Base-by-base conservation (phyloP, 2,113 vertebrate genomes). In the Rhinopithecus roxellana region DNA sequence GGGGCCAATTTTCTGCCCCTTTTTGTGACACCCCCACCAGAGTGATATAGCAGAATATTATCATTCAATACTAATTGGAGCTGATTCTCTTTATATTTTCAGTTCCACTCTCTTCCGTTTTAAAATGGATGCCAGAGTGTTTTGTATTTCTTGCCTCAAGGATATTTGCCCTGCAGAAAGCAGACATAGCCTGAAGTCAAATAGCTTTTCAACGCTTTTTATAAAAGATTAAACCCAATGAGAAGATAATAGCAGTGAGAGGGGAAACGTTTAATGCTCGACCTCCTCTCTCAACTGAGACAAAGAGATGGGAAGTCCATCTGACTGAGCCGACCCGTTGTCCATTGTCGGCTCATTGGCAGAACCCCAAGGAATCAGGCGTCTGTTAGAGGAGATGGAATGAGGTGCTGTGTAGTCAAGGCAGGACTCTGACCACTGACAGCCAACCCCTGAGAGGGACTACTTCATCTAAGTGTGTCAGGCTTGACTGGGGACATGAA, bases 101-200 rank as follows among this genome's bases (percentile, higher is more conserved):
- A 80, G 3, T 13, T 13, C 12, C 8, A 57, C 0, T 90, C 8
- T 6, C 23, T 83, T 80, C n/a, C 43, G 35, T 89, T 90, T 94
- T 25, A 48, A 50, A 88, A 80, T 90, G 45, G 12, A 7, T 81
- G 27, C 67, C 43, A 77, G 30, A 45, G 38, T 81, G 11, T 90
- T 93, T 32, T 70, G 23, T 20, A 14, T 81, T 77, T 74, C 50
- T 61, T 82, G 79, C 50, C 72, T 72, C 30, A 45, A 85, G 50
- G 40, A 74, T 88, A 81, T 97, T 85, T 97, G 35, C 50, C 81
- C 57, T 89, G 38, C 10, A 89, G 50, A 95, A 98, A 94, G 85
- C 22, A 90, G 57, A 72, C 64, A 81, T 59, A 93, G 85, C 50
- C 82, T 86, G 40, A 74, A 93, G 74, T 95, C 64, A 94, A 72